Evolutionary conservation across 2,113 vertebrate species (phyloP).

Genomic region (Saguinus imperator): DNA sequence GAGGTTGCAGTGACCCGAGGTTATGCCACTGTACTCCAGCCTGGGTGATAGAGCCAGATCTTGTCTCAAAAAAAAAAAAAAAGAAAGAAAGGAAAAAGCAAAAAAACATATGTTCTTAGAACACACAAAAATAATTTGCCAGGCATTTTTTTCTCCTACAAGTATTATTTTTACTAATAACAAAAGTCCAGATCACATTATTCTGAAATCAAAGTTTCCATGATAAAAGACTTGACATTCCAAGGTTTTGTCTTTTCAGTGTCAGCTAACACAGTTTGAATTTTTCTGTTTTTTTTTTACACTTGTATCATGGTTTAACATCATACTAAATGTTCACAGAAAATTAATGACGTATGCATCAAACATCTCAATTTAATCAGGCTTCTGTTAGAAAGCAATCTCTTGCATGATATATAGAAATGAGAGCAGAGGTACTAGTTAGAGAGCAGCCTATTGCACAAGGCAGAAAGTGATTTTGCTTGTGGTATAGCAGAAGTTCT

Average conservation of each 20-base stretch:
- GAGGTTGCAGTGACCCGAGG: too few species aligned
- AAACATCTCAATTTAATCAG: constrained; percentile 25
- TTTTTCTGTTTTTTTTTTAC: neutral
- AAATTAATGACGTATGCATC: constrained; percentile 29
- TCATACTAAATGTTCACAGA: neutral
- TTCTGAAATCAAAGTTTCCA: neutral
- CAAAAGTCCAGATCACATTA: neutral
- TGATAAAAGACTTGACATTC: neutral
- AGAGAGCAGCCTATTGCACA: neutral
- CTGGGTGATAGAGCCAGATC: too few species aligned
- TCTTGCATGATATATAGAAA: neutral
- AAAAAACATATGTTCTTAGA: neutral
- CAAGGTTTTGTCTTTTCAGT: neutral
- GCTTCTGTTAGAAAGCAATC: constrained; percentile 27
- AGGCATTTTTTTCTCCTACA: constrained; percentile 25
- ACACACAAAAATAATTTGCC: neutral
- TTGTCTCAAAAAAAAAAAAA: too few species aligned
- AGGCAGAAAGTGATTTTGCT: constrained; percentile 1
- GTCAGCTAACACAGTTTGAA: neutral
- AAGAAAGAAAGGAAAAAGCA: fast-evolving
- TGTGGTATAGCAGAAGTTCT: neutral
- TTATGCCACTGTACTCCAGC: too few species aligned
- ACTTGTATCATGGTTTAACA: neutral
- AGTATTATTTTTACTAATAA: neutral
- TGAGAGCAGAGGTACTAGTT: neutral